Percentiles rank a stretch among this genome's conserved stretches.
Conservation (phyloP, 2,113 vertebrate genomes). For the Salvelinus namaycush region DNA sequence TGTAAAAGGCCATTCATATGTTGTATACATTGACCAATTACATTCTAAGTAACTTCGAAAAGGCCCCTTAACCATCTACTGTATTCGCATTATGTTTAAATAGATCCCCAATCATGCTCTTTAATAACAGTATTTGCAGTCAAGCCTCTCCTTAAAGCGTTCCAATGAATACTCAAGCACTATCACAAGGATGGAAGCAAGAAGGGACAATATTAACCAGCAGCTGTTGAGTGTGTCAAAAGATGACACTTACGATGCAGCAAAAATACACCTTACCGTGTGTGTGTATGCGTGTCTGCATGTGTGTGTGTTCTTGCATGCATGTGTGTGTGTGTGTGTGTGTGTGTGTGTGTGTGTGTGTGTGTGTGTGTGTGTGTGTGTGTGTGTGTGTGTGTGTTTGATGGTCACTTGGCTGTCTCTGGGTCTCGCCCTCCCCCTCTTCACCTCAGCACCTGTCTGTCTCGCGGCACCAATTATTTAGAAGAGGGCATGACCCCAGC, state of each 20-base stretch:
- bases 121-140: neutral
- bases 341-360: slow-evolving; percentile 1
- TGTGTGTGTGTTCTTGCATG: too few relatives aligned
- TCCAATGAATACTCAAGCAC: slow-evolving; percentile 5
- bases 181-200: neutral
- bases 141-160: neutral
- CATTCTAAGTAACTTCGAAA: too few relatives aligned
- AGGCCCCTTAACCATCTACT: too few relatives aligned
- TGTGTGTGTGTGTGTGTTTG: slow-evolving; percentile 11
- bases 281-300: neutral
- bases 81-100: too few relatives aligned
- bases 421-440: too few relatives aligned
- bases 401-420: slow-evolving; percentile 15
- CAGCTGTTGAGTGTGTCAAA: neutral
- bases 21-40: too few relatives aligned
- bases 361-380: too few relatives aligned
- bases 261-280: neutral
- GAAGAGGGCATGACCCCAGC: neutral
- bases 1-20: too few relatives aligned
- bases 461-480: slow-evolving; percentile 21
- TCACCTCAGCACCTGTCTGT: slow-evolving; percentile 22
- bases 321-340: too few relatives aligned
- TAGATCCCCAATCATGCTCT: too few relatives aligned
- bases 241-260: neutral
- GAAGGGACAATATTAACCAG: neutral